phyloP scores from a whole-genome alignment of 1,140 invertebrate genomes.

The Aricia agestis region DNA sequence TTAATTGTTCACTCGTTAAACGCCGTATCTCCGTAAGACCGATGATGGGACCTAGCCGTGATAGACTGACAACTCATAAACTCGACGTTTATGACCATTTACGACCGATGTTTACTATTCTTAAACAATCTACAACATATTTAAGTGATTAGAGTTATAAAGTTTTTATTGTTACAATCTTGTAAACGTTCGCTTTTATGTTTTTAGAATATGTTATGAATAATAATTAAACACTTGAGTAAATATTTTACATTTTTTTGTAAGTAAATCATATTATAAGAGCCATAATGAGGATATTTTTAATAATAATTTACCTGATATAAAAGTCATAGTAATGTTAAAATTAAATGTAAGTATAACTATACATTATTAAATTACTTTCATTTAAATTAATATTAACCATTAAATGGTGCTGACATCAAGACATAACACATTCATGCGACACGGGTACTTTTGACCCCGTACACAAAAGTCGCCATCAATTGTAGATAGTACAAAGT shows the following conservation, averaged over 20 bases:
- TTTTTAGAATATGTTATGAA: neutral
- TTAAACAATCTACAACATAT: neutral
- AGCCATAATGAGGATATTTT: too few relatives aligned
- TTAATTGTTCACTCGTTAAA: conserved; percentile 72
- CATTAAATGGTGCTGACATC: neutral
- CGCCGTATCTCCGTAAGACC: conserved; percentile 51
- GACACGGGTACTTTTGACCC: neutral
- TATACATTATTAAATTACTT: too few relatives aligned
- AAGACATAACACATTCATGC: neutral
- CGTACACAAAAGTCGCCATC: conserved; percentile 11
- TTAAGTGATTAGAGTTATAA: neutral
- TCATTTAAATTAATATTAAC: too few relatives aligned
- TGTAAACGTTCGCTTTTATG: neutral
- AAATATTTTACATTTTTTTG: too few relatives aligned
- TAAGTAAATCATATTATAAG: too few relatives aligned
- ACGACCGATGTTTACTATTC: conserved; percentile 27
- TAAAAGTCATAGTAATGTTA: too few relatives aligned
- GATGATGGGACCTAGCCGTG: conserved; percentile 55
- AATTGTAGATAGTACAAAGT: conserved; percentile 69
- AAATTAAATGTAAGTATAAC: too few relatives aligned
- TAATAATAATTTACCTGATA: too few relatives aligned
- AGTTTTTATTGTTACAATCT: neutral
- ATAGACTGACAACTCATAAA: conserved; percentile 59
- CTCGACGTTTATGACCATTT: conserved; percentile 60
- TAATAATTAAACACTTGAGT: too few relatives aligned